Evolutionary conservation across 2,113 vertebrate genomes (phyloP).

Genomic region (Thomomys bottae): DNA sequence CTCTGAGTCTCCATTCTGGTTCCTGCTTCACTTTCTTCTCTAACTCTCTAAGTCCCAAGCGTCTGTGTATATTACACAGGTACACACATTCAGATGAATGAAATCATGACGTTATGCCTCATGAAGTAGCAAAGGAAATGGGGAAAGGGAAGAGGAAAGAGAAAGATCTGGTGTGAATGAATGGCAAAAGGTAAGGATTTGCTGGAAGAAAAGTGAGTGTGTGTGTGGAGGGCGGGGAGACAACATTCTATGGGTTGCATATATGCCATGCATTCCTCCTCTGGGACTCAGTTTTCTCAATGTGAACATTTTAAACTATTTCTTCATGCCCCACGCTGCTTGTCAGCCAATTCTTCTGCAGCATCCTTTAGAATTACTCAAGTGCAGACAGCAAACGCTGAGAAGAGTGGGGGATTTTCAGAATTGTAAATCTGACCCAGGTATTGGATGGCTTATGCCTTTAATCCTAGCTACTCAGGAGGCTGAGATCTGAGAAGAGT

Average conservation of each 20-base stretch:
- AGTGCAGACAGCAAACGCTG: slow-evolving; percentile 56
- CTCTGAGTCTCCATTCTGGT: not conserved
- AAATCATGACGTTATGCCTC: not conserved
- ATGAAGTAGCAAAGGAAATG: slow-evolving; percentile 22
- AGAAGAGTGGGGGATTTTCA: not conserved
- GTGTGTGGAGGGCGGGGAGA: no score
- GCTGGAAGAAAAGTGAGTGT: slow-evolving; percentile 61
- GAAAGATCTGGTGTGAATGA: slow-evolving; percentile 30
- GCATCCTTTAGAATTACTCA: slow-evolving; percentile 68
- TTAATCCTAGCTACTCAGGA: not conserved
- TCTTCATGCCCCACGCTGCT: slow-evolving; percentile 79
- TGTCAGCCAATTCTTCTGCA: slow-evolving; percentile 79
- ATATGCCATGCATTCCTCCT: slow-evolving; percentile 61
- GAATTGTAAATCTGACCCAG: not conserved
- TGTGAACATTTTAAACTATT: slow-evolving; percentile 79
- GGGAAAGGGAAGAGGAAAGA: not conserved
- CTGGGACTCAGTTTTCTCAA: slow-evolving; percentile 77
- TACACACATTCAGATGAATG: not conserved
- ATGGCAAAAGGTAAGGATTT: not conserved
- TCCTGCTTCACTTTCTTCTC: slow-evolving; percentile 43
- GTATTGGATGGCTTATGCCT: not conserved
- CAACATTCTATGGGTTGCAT: slow-evolving; percentile 70
- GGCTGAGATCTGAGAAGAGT: no score
- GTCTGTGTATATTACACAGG: not conserved
- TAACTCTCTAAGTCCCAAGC: not conserved